Conservation (phyloP, 2,888 invertebrate genomes). For the Endotricha flammealis region DNA sequence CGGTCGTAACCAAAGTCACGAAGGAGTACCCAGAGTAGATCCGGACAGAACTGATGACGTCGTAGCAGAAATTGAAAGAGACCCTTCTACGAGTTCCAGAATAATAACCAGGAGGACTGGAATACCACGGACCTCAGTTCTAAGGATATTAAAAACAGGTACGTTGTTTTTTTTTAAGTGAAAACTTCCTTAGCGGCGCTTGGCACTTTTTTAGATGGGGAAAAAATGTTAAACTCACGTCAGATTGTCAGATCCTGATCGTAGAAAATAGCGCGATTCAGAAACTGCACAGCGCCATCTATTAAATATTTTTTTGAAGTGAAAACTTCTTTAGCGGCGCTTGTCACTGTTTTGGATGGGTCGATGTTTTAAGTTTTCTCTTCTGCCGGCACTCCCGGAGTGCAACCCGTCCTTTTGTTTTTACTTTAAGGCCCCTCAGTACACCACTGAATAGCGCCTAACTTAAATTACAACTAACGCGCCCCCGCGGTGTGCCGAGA, state of each 20-base stretch:
- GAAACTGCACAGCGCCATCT: no score
- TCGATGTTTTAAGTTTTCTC: not conserved
- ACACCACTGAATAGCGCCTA: not conserved
- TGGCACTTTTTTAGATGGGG: no score
- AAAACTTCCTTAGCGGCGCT: no score
- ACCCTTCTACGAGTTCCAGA: conserved; percentile 12
- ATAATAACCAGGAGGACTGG: not conserved
- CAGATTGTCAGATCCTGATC: no score
- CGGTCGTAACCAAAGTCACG: not conserved
- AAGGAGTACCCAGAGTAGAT: conserved; percentile 4
- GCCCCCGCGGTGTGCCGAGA: no score
- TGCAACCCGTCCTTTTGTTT: not conserved
- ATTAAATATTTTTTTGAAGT: no score
- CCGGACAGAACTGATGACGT: conserved; percentile 7
- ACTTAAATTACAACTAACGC: no score
- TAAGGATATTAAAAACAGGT: not conserved
- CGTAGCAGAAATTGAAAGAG: conserved; percentile 12
- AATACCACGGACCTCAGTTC: not conserved
- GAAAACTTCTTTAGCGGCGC: no score
- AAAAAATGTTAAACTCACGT: no score
- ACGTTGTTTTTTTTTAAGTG: no score
- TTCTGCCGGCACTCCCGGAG: not conserved
- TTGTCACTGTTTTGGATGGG: conserved; percentile 1
- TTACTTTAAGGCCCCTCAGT: not conserved
- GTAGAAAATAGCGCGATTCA: no score